phyloP scores from a whole-genome alignment of 2,113 vertebrate genomes.

The Todiramphus chloris region DNA sequence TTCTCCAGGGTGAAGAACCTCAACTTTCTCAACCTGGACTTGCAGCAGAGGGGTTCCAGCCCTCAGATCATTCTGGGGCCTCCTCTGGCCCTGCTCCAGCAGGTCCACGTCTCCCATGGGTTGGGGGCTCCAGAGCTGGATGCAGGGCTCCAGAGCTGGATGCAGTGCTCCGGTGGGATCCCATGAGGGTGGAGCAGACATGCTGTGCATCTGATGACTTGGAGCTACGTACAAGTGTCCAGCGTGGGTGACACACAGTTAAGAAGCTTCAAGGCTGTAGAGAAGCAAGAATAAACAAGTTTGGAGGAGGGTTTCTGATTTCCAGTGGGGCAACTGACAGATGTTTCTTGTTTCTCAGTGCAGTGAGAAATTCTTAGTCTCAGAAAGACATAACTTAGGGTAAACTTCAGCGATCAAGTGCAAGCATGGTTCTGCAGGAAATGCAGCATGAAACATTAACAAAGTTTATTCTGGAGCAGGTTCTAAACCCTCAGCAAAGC shows the following conservation, averaged over 20 bases:
- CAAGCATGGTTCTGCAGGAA: not conserved
- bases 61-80: no score
- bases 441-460: not conserved
- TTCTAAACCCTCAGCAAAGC: not conserved
- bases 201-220: not conserved
- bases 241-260: not conserved
- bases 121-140: no score
- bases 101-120: no score
- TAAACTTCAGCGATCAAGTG: not conserved
- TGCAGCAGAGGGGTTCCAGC: no score
- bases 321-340: not conserved
- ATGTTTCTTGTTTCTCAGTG: not conserved
- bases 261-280: not conserved
- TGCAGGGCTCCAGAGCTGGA: no score
- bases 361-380: not conserved
- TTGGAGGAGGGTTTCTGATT: not conserved
- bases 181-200: no score
- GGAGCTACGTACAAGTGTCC: not conserved
- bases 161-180: no score
- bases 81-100: no score
- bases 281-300: not conserved
- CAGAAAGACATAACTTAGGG: not conserved
- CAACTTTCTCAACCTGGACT: no score
- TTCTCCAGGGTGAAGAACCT: no score
- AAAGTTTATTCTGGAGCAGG: not conserved